A percentile compares a stretch with the other conserved stretches of the same genome.
Conservation (phyloP, 2,797 vertebrate genomes). For the Vireo griseus region DNA sequence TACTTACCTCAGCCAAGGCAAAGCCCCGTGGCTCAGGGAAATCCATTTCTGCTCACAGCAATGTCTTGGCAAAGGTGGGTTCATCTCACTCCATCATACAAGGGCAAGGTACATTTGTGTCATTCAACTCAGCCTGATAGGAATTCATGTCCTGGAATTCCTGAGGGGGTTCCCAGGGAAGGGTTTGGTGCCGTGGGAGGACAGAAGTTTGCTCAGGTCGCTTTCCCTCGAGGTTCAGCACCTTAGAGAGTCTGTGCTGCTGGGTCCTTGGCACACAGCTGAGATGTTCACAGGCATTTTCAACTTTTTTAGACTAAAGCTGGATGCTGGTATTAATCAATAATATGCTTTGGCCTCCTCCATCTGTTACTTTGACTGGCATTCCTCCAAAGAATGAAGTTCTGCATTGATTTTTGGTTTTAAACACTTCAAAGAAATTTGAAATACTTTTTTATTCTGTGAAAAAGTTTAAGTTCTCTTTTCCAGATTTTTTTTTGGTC, state of each 20-base stretch:
- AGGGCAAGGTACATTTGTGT: not conserved
- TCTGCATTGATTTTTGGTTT: not conserved
- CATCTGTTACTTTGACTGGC: not conserved
- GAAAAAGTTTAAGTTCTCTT: not conserved
- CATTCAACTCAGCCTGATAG: accelerated
- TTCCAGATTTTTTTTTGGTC: not conserved
- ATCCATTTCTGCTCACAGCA: not conserved
- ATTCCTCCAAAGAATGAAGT: not conserved
- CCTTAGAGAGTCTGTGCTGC: not conserved
- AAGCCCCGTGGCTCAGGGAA: not conserved
- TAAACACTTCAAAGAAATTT: not conserved
- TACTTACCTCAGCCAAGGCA: not conserved
- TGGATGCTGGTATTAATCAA: not conserved
- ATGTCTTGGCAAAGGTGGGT: not conserved
- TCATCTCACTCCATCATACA: accelerated
- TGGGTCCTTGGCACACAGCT: not conserved
- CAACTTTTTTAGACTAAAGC: not conserved
- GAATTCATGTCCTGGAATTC: not conserved
- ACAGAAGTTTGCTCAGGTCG: not conserved
- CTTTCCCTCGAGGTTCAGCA: not conserved
- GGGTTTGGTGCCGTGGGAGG: accelerated
- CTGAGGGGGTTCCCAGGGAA: too few relatives aligned
- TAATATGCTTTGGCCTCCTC: not conserved
- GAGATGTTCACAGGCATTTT: not conserved
- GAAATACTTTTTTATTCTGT: not conserved